These are phyloP conservation scores for Melanotaenia maccullochi DNA, from an alignment of 2,797 vertebrate species.

Conservation along the genomic window DNA sequence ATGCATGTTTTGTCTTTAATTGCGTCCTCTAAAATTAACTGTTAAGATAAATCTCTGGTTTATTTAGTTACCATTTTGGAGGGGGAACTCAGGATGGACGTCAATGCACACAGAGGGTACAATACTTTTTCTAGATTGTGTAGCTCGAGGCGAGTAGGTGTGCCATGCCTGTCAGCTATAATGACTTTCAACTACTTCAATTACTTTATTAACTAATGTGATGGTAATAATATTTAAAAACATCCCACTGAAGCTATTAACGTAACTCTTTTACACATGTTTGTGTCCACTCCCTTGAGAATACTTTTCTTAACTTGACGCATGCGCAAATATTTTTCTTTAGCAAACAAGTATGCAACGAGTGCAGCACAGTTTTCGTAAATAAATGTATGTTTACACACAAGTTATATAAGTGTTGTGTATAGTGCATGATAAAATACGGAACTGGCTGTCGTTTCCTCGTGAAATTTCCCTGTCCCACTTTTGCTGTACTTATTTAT, in stretches of 20 bases:
- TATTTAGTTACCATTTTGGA: not conserved
- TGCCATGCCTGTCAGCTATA: not conserved
- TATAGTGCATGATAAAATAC: not conserved
- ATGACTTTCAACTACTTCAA: not conserved
- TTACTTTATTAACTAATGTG: not conserved
- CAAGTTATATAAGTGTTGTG: not conserved
- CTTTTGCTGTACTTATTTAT: not conserved
- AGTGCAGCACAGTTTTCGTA: constrained; percentile 3
- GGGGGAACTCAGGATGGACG: too few relatives aligned
- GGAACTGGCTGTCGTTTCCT: not conserved
- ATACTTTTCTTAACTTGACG: constrained; percentile 34
- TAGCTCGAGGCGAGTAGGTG: not conserved
- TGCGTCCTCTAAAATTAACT: too few relatives aligned
- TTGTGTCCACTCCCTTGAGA: not conserved
- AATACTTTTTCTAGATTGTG: not conserved
- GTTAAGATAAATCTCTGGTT: not conserved
- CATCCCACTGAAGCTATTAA: not conserved
- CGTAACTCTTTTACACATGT: not conserved
- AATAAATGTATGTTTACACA: constrained; percentile 1
- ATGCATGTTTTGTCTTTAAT: too few relatives aligned
- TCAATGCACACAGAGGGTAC: too few relatives aligned
- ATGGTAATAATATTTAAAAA: not conserved
- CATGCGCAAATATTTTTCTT: constrained; percentile 56
- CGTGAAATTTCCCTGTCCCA: not conserved
- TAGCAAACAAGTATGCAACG: constrained; percentile 50